Base-by-base conservation (phyloP, 2,797 vertebrate species). In the Epinephelus awoara region DNA sequence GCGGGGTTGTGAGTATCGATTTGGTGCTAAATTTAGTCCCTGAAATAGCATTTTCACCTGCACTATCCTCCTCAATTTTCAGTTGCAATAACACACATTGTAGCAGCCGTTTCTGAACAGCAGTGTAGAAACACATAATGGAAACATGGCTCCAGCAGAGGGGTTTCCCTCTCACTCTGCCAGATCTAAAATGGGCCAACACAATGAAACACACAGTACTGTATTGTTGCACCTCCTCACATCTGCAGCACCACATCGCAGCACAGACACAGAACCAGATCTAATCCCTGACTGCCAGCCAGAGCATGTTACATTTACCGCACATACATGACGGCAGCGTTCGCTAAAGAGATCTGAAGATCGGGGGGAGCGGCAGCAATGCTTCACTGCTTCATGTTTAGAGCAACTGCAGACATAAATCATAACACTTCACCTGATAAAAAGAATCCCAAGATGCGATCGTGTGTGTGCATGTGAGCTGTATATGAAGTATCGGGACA, bases 151-250 rank as follows among this genome's bases (percentile, higher is more conserved):
- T 67, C 13, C 3, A 65, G 74, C 56, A 54, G 67, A 58, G 40
- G 72, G 57, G 65, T 69, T 85, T 72, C 49, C 55, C 7, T 77
- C 67, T 82, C 25, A 9, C 25, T 73, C 61, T 82, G 63, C 68
- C 80, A 55, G 10, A 66, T 77, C 40, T 71, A 77, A 81, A 88
- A 74, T 65, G 68, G 75, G 67, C 80, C 61, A 75, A 73, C 76
- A 57, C 72, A 78, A 59, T 64, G 50, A 84, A 80, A 83, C 58
- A 57, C 75, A 78, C 75, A 79, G 77, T 61, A 75, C 64, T 72
- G 54, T 72, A 75, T 85, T 81, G 71, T 83, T 82, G 80, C 66
- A 70, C 61, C 46, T 86, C 66, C 85, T 81, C 70, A 79, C 71
- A 86, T 90, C 63, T 89, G 71, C 68, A 79, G 72, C 67, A 40